These are phyloP conservation scores for Sphaerophoria taeniata DNA, from an alignment of 2,888 invertebrate species.

Conservation along the genomic window DNA sequence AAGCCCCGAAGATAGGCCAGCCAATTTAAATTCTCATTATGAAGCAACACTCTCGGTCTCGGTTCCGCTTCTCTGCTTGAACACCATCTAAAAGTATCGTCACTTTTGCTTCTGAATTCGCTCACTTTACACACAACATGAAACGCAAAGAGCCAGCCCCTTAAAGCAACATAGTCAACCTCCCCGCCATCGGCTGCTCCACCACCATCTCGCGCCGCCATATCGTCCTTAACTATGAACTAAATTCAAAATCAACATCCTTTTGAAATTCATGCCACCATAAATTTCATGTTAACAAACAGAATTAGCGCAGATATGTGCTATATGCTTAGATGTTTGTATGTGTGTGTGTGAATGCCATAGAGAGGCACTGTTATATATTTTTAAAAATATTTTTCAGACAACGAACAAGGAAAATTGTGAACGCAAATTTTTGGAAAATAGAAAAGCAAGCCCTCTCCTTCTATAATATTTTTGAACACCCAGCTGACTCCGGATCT, in stretches of 20 bases:
- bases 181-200: neutral
- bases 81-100: constrained; percentile 18
- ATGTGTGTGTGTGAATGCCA: constrained; percentile 16
- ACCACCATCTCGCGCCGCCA: no score
- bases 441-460: neutral
- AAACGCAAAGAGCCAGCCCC: no score
- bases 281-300: constrained; percentile 71
- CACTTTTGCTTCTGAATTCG: constrained; percentile 15
- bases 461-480: neutral
- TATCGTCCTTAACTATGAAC: constrained; percentile 51
- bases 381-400: constrained; percentile 51
- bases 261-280: constrained; percentile 66
- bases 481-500: constrained; percentile 23
- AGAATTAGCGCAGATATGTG: constrained; percentile 37
- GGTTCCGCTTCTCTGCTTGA: constrained; percentile 8
- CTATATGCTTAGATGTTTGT: neutral
- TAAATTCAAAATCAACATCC: constrained; percentile 73
- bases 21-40: constrained; percentile 34
- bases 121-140: neutral
- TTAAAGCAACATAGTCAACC: neutral
- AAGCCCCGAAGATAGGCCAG: neutral
- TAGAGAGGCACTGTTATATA: constrained; percentile 17
- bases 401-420: constrained; percentile 43
- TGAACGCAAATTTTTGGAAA: constrained; percentile 32
- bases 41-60: constrained; percentile 1